phyloP scores from a whole-genome alignment of 2,888 invertebrate genomes.

The Pollenia griseotomentosa region DNA sequence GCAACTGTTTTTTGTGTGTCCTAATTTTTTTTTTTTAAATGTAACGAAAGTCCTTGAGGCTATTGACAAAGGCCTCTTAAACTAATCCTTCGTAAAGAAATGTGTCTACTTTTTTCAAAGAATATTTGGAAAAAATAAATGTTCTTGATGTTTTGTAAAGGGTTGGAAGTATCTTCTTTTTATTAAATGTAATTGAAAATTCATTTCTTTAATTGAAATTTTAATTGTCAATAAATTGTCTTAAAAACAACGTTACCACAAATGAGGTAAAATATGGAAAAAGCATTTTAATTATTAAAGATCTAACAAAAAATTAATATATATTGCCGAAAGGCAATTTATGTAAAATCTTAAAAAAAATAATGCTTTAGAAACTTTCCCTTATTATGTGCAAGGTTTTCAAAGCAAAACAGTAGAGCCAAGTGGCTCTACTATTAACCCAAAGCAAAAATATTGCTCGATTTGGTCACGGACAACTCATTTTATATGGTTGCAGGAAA shows the following conservation, averaged over 20 bases:
- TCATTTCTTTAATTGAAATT: constrained; percentile 10
- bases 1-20: background rate
- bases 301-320: no score
- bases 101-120: background rate
- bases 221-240: constrained; percentile 5
- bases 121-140: background rate
- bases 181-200: constrained; percentile 43
- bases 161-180: background rate
- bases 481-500: no score
- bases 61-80: constrained; percentile 55
- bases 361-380: no score
- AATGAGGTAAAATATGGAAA: no score
- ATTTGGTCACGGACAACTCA: no score
- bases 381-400: no score
- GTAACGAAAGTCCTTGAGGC: constrained; percentile 58
- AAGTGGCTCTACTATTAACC: no score
- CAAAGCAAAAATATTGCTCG: no score
- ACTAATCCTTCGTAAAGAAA: constrained; percentile 29
- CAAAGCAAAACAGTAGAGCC: no score
- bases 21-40: constrained; percentile 38
- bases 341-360: no score
- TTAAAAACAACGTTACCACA: background rate
- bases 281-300: no score
- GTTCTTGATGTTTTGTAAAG: background rate
- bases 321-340: no score